Evolutionary conservation across 2,797 vertebrate species (phyloP).

Genomic region (Caiman crocodilus): DNA sequence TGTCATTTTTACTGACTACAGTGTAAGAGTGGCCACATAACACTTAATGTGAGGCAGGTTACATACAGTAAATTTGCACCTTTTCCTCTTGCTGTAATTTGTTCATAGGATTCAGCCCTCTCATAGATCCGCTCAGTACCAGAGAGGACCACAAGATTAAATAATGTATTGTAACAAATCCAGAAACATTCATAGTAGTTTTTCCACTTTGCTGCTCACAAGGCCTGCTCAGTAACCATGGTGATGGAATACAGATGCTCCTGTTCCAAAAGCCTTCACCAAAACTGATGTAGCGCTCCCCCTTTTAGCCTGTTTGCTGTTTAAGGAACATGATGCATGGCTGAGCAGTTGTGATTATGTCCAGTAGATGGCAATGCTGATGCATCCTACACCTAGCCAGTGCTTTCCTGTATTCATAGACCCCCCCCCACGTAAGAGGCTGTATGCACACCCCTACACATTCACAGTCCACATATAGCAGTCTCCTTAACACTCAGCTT

Average conservation of each 20-base stretch:
- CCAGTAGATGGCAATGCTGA: slow-evolving; percentile 62
- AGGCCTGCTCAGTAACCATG: background rate
- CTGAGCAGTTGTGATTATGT: background rate
- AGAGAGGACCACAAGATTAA: too few relatives aligned
- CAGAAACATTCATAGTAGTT: background rate
- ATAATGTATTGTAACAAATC: rapidly evolving
- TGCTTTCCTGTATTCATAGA: too few relatives aligned
- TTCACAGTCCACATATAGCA: background rate
- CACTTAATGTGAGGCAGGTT: too few relatives aligned
- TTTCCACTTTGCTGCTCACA: background rate
- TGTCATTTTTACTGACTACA: too few relatives aligned
- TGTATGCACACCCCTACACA: background rate
- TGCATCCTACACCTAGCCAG: background rate
- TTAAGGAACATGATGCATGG: background rate
- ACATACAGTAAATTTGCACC: too few relatives aligned
- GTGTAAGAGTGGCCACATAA: too few relatives aligned
- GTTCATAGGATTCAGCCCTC: background rate
- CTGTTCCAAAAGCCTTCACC: background rate
- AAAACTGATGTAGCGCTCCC: too few relatives aligned
- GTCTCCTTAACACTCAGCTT: background rate
- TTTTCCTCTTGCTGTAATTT: too few relatives aligned
- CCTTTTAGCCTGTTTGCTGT: background rate
- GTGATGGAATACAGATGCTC: background rate
- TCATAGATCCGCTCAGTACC: background rate
- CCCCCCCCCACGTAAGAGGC: too few relatives aligned